Evolutionary conservation across 2,888 invertebrate genomes (phyloP).

Genomic region (Scaptomyza parva): DNA sequence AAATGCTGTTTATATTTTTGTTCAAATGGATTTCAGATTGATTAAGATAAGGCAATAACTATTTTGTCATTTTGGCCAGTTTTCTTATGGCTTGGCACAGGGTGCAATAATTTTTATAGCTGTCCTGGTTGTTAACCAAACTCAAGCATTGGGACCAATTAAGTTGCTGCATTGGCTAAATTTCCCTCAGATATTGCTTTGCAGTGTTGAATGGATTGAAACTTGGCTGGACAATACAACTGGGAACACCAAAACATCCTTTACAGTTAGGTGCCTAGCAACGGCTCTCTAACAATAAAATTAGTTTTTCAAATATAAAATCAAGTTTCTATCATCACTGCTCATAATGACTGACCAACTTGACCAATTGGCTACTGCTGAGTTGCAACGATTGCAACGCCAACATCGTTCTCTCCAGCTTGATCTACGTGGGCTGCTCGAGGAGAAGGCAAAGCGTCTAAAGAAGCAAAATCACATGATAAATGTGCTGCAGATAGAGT

Average conservation of each 20-base stretch:
- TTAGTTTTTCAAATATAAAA: conserved; percentile 11
- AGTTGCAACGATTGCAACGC: conserved; percentile 91
- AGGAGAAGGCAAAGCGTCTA: conserved; percentile 81
- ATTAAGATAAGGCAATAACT: no score
- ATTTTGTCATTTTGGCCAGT: no score
- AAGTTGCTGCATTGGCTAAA: not conserved
- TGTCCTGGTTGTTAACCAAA: not conserved
- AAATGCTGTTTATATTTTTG: conserved; percentile 15
- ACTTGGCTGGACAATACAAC: no score
- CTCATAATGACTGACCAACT: conserved; percentile 87
- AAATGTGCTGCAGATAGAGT: conserved; percentile 81
- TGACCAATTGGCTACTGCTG: conserved; percentile 91
- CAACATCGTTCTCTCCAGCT: conserved; percentile 84
- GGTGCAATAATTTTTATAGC: not conserved
- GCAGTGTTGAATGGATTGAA: no score
- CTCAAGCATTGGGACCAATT: not conserved
- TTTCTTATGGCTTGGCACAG: not conserved
- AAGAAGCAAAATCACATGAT: conserved; percentile 84
- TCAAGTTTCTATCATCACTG: not conserved
- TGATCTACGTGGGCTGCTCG: conserved; percentile 78
- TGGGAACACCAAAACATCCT: not conserved
- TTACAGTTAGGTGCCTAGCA: conserved; percentile 41
- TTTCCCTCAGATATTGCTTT: not conserved
- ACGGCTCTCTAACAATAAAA: conserved; percentile 12
- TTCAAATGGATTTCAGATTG: conserved; percentile 9